These are phyloP conservation scores for Aplidium turbinatum DNA, from an alignment of 23 tunicate species.

Conservation along the genomic window DNA sequence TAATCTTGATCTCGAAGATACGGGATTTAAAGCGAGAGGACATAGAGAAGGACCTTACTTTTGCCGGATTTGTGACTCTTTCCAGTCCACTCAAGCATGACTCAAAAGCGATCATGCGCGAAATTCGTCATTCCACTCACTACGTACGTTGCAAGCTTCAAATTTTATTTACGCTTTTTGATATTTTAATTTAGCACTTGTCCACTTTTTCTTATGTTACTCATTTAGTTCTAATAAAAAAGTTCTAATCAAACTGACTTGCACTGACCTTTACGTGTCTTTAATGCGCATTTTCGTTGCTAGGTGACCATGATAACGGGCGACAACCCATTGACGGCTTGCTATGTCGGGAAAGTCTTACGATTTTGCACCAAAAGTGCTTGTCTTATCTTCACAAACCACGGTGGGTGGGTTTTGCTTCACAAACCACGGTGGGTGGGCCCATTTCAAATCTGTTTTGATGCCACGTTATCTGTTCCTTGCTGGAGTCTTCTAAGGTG, in stretches of 20 bases:
- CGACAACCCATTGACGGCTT: slow-evolving; percentile 93
- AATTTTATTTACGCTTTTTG: no score
- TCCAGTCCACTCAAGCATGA: slow-evolving; percentile 92
- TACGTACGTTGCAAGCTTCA: slow-evolving; percentile 63
- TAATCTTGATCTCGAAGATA: no score
- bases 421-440: no score
- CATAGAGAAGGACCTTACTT: slow-evolving; percentile 63
- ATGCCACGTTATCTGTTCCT: no score
- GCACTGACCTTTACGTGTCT: no score
- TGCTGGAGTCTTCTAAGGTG: no score
- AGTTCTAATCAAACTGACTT: no score
- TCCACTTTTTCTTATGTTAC: no score
- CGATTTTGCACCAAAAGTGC: slow-evolving; percentile 41
- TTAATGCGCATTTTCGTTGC: neutral
- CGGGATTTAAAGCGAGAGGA: slow-evolving; percentile 81
- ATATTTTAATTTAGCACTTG: no score
- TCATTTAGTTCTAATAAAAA: no score
- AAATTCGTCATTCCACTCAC: slow-evolving; percentile 75
- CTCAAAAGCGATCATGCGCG: slow-evolving; percentile 82
- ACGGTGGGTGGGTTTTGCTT: no score
- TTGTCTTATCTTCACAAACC: slow-evolving; percentile 46
- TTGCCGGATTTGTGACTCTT: slow-evolving; percentile 84
- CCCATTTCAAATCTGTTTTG: no score
- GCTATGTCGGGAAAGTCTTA: slow-evolving; percentile 89
- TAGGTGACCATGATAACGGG: slow-evolving; percentile 98